A percentile compares a stretch with the other conserved stretches of the same genome.
Conservation (phyloP, 2,113 vertebrate genomes). For the Spea multiplicata region DNA sequence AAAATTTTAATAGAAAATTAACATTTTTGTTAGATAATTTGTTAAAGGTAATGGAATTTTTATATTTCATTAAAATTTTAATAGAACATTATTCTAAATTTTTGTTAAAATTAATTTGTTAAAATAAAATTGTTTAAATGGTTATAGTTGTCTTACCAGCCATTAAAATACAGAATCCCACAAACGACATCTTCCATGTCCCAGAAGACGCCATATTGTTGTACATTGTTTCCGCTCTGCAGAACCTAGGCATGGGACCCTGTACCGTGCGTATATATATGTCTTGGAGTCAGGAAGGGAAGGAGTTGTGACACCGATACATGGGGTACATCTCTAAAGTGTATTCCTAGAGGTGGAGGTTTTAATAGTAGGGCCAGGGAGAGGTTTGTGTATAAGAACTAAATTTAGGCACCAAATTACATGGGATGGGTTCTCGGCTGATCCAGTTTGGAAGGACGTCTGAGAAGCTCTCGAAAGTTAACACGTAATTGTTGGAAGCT, state of each 20-base stretch:
- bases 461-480: conserved; percentile 1
- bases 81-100: no score
- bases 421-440: conserved; percentile 12
- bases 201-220: not conserved
- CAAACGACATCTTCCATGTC: not conserved
- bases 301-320: not conserved
- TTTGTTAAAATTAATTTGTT: no score
- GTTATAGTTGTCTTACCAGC: conserved; percentile 10
- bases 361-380: conserved; percentile 1
- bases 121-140: not conserved
- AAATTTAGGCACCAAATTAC: conserved; percentile 11
- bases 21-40: no score
- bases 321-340: not conserved
- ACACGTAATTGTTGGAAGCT: not conserved
- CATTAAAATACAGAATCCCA: conserved; percentile 2
- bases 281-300: not conserved
- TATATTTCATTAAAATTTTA: no score
- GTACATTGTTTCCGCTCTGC: not conserved
- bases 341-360: not conserved
- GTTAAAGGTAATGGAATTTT: no score
- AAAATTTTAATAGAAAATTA: no score
- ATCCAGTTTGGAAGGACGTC: conserved; percentile 10
- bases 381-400: conserved; percentile 11
- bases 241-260: not conserved
- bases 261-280: not conserved